Evolutionary conservation across 2,113 vertebrate species (phyloP).

Genomic region (Nibea coibor): DNA sequence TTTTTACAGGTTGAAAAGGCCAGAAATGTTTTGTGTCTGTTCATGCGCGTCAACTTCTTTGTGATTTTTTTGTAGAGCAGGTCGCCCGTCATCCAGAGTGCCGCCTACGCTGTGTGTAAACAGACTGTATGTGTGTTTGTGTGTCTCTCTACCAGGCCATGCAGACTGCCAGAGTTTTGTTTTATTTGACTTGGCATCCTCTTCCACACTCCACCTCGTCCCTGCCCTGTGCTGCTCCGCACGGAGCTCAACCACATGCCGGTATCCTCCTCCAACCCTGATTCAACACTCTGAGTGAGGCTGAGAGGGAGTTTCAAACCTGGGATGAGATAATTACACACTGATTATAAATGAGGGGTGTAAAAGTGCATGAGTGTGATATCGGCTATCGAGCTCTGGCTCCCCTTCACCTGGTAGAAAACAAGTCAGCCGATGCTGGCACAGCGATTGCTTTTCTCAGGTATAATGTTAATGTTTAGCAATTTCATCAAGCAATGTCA

Average conservation of each 20-base stretch:
- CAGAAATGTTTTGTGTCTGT: slow-evolving; percentile 9
- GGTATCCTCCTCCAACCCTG: slow-evolving; percentile 16
- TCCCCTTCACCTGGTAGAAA: neutral
- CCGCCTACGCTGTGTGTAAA: slow-evolving; percentile 49
- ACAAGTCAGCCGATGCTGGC: neutral
- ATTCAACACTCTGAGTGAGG: neutral
- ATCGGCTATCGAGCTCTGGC: neutral
- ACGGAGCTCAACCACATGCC: slow-evolving; percentile 32
- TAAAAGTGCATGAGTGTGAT: neutral
- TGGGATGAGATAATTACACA: neutral
- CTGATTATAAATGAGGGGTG: neutral
- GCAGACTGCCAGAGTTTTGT: slow-evolving; percentile 69
- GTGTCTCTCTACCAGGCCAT: slow-evolving; percentile 57
- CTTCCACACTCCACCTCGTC: slow-evolving; percentile 52
- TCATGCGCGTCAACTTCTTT: neutral
- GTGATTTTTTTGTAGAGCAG: slow-evolving; percentile 2
- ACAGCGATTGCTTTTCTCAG: no score
- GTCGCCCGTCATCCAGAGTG: slow-evolving; percentile 2
- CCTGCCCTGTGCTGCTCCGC: slow-evolving; percentile 28
- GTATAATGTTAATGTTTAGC: no score
- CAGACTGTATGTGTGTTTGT: slow-evolving; percentile 22
- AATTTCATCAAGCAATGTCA: no score
- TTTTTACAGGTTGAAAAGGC: slow-evolving; percentile 31
- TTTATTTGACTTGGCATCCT: slow-evolving; percentile 65
- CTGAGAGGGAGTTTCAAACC: neutral